Conservation (phyloP, 1,140 invertebrate species). For the Coenobita brevimanus region DNA sequence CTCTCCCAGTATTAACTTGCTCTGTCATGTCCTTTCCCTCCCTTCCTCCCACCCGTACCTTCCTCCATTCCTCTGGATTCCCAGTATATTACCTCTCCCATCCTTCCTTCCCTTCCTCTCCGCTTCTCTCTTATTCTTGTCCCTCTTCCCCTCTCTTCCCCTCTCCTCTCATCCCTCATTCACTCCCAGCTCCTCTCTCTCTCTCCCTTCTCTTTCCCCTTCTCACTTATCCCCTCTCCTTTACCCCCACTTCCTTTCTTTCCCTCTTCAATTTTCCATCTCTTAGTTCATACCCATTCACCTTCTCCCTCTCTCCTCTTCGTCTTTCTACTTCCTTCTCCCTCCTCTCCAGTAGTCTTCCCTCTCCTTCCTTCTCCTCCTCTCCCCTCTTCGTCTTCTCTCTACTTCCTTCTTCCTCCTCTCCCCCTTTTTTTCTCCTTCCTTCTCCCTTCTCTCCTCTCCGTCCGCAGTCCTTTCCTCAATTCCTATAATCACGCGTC, state of each 20-base stretch:
- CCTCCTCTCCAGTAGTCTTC: too few species aligned
- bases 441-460: slow-evolving; percentile 13
- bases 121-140: neutral
- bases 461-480: neutral
- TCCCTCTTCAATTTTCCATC: neutral
- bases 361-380: too few species aligned
- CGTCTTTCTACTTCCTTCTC: too few species aligned
- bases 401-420: slow-evolving; percentile 18
- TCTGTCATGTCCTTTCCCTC: neutral
- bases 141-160: neutral
- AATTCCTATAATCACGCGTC: neutral
- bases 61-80: slow-evolving; percentile 5
- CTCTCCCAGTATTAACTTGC: neutral
- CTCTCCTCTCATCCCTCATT: neutral
- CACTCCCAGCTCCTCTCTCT: neutral
- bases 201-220: neutral
- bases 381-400: too few species aligned
- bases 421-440: slow-evolving; percentile 8
- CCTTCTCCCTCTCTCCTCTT: neutral
- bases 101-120: neutral
- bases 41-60: slow-evolving; percentile 18
- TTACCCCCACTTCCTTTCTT: neutral
- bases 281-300: neutral
- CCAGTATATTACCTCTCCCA: neutral
- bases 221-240: neutral